Evolutionary conservation across 2,888 invertebrate genomes (phyloP), one percentile per base, ranked within the genome.

Genomic region (Megaustenia siamemsis): DNA sequence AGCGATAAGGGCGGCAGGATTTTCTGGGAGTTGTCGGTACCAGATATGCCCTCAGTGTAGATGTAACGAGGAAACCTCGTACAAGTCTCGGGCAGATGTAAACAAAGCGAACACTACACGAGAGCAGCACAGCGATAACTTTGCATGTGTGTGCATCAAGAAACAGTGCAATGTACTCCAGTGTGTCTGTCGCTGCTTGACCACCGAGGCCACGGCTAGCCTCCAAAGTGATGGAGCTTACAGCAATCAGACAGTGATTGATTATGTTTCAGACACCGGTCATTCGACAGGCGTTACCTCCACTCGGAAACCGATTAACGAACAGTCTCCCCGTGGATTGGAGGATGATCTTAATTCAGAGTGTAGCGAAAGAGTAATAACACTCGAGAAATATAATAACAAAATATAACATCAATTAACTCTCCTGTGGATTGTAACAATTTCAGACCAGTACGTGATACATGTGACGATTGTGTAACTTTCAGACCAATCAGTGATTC

Each of bases 21-120:
- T 32, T 60, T 78, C 78, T 32, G 60, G 28, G 40, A 66, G 28
- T 18, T 21, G 63, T 15, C 40, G 21, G 38, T 35, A 5, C 32
- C 45, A 53, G 35, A 53, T 80, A 53, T 69, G 69, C 21, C 3
- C n/a, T n/a, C n/a, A 4, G 24, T 32, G 35, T 49, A 6, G 40
- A 10, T 35, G 40, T 80, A 45, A 53, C 49, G 12, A 53, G 35
- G 53, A 80, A 35, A 53, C 40, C 38, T 10, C 80, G 28, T 68
- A 69, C 21, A 69, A 69, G 49, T 49, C 35, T 24, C 28, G 24
- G 15, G 38, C 69, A 43, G 69, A 69, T 35, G 80, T 80, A 80
- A 80, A 80, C 80, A 80, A 80, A 69, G 35, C 3, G 0, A 32
- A n/a, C 49, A 69, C 40, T 1, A 28, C 78, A 18, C 24, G 28